These are phyloP conservation scores for Siphonodentalium dalli DNA, from an alignment of 2,888 invertebrate species.

Conservation along the genomic window DNA sequence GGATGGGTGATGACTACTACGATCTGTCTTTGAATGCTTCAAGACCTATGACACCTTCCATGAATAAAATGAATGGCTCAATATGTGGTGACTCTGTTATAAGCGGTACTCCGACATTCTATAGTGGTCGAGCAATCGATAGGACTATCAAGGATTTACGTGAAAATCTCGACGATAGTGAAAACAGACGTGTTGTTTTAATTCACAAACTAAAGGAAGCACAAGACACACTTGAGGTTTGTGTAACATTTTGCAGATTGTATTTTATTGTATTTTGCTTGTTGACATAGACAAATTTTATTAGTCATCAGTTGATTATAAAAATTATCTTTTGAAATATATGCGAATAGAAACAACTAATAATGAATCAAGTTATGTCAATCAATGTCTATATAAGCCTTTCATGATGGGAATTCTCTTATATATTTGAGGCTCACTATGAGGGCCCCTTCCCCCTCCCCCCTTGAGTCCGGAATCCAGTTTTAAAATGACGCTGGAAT, in stretches of 20 bases:
- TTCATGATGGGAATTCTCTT: no score
- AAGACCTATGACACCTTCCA: neutral
- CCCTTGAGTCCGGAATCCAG: no score
- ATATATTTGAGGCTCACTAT: no score
- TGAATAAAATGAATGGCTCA: no score
- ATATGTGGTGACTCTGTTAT: neutral
- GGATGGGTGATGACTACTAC: constrained; percentile 36
- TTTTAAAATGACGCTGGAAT: no score
- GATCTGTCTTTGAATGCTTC: neutral
- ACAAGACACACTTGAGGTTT: constrained; percentile 55
- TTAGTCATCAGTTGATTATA: neutral
- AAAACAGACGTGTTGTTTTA: constrained; percentile 50
- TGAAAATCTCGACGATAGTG: constrained; percentile 55
- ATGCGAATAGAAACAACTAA: no score
- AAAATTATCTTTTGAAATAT: neutral
- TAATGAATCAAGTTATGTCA: no score
- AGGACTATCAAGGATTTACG: constrained; percentile 36
- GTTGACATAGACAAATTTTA: neutral
- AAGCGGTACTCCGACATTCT: no score
- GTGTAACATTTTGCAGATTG: neutral
- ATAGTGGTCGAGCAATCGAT: constrained; percentile 30
- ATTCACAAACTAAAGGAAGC: constrained; percentile 59
- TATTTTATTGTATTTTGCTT: neutral
- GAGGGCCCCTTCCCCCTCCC: no score
- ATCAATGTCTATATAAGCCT: no score